phyloP scores from a whole-genome alignment of 2,113 vertebrate genomes.

The Catagonus wagneri region DNA sequence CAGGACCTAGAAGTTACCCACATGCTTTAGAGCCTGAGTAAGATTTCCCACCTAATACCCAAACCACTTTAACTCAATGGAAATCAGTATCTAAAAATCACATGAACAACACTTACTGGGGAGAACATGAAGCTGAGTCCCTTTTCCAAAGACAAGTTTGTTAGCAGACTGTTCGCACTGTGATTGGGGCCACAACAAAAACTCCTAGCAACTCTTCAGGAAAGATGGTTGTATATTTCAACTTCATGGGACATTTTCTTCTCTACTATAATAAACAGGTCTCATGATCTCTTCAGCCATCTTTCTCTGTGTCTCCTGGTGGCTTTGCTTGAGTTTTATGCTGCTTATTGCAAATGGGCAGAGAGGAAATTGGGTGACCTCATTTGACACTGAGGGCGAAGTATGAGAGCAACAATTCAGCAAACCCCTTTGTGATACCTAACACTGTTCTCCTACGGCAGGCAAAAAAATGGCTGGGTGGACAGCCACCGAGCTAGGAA shows the following conservation, averaged over 20 bases:
- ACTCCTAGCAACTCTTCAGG: constrained; percentile 5
- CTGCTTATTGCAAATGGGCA: constrained; percentile 66
- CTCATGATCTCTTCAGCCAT: constrained; percentile 62
- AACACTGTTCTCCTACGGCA: constrained; percentile 49
- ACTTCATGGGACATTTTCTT: neutral
- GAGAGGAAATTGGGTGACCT: constrained; percentile 72
- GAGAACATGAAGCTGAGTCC: constrained; percentile 73
- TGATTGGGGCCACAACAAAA: constrained; percentile 64
- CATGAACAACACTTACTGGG: constrained; percentile 71
- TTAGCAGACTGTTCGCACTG: constrained; percentile 47
- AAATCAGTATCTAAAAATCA: constrained; percentile 23
- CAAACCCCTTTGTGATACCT: constrained; percentile 56
- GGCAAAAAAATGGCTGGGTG: constrained; percentile 46
- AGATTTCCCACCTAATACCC: neutral
- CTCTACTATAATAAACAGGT: constrained; percentile 18
- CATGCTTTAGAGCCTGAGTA: neutral
- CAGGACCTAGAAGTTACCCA: neutral
- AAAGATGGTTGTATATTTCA: constrained; percentile 35
- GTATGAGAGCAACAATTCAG: constrained; percentile 73
- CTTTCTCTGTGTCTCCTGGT: constrained; percentile 19
- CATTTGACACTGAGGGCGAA: constrained; percentile 66
- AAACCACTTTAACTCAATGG: neutral
- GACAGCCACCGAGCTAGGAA: constrained; percentile 29
- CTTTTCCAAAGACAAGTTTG: constrained; percentile 74
- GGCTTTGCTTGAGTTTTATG: constrained; percentile 74